Evolutionary conservation across 2,888 invertebrate species (phyloP).

Genomic region (Nyleta sp.): DNA sequence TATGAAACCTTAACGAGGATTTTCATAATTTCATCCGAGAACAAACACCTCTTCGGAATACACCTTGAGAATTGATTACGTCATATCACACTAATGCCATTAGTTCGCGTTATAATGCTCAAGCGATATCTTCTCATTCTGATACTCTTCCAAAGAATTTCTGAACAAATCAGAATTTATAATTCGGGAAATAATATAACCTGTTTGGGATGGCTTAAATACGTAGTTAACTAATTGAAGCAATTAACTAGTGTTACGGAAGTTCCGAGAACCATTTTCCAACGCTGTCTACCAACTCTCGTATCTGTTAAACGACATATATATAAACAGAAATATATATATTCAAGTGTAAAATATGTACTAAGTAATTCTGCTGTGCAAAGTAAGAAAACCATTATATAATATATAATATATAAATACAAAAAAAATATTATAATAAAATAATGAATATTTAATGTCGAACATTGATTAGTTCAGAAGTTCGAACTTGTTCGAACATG

Average conservation of each 20-base stretch:
- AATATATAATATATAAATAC: too few relatives aligned
- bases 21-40: too few relatives aligned
- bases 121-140: not conserved
- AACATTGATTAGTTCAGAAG: too few relatives aligned
- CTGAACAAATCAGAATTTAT: slow-evolving; percentile 28
- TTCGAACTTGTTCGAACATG: too few relatives aligned
- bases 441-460: too few relatives aligned
- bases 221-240: slow-evolving; percentile 49
- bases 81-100: too few relatives aligned
- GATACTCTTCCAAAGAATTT: slow-evolving; percentile 27
- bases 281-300: not conserved
- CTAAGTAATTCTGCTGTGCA: too few relatives aligned
- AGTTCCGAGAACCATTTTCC: slow-evolving; percentile 39
- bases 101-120: slow-evolving; percentile 9
- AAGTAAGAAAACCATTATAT: too few relatives aligned
- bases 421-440: too few relatives aligned
- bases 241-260: slow-evolving; percentile 45
- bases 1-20: too few relatives aligned
- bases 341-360: too few relatives aligned
- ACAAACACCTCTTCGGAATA: not conserved
- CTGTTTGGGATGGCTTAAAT: slow-evolving; percentile 23
- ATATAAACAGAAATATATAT: slow-evolving; percentile 13
- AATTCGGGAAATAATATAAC: slow-evolving; percentile 39
- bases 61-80: slow-evolving; percentile 3
- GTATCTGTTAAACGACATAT: slow-evolving; percentile 19